Percentiles rank a stretch among this genome's conserved stretches.
Evolutionary conservation across 2,888 invertebrate species (phyloP).

Genomic region (Mechanitis messenoides): DNA sequence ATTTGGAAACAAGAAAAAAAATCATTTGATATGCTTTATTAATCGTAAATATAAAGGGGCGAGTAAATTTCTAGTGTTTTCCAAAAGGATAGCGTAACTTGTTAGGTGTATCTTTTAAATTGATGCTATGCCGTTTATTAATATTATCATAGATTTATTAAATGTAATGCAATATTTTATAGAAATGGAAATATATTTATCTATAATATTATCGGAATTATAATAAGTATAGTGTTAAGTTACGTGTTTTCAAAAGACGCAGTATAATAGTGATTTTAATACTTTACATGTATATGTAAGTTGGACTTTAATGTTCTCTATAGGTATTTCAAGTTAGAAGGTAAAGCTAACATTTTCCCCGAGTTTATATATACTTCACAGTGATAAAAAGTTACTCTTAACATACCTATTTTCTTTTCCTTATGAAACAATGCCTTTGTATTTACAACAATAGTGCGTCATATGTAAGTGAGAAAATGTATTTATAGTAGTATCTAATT

Average conservation of each 20-base stretch:
- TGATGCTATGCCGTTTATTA: conserved; percentile 22
- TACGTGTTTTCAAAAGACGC: conserved; percentile 17
- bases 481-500: conserved; percentile 1
- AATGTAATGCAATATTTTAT: conserved; percentile 24
- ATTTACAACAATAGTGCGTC: not conserved
- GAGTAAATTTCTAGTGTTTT: conserved; percentile 24
- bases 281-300: not conserved
- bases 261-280: conserved; percentile 8
- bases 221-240: conserved; percentile 16
- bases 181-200: conserved; percentile 20
- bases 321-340: not conserved
- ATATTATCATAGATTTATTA: conserved; percentile 28
- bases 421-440: not conserved
- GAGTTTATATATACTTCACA: not conserved
- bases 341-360: not conserved
- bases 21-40: conserved; percentile 42
- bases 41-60: conserved; percentile 33
- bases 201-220: conserved; percentile 19
- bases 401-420: not conserved
- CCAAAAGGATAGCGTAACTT: conserved; percentile 27
- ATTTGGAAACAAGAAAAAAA: conserved; percentile 36
- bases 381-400: not conserved
- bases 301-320: not conserved
- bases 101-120: conserved; percentile 27
- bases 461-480: not conserved